Conservation (phyloP, 2,888 invertebrate species). For the Cerastoderma edule region DNA sequence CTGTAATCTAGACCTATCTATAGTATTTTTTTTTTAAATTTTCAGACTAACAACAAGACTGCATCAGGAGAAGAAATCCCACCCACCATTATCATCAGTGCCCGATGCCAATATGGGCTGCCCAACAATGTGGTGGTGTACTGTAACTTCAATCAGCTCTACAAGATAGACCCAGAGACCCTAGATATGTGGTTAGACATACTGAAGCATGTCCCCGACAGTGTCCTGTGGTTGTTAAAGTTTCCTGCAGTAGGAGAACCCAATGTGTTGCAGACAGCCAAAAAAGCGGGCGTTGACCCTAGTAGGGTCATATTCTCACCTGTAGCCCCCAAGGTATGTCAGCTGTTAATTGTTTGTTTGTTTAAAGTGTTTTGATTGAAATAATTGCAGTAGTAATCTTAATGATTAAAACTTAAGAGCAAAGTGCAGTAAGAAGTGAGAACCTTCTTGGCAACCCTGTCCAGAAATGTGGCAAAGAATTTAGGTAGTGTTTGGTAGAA, state of each 20-base stretch:
- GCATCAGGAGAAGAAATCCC: constrained; percentile 98
- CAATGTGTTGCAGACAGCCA: constrained; percentile 87
- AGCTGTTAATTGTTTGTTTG: too few relatives aligned
- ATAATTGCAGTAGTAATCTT: too few relatives aligned
- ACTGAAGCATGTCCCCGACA: constrained; percentile 95
- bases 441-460: too few relatives aligned
- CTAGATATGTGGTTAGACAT: constrained; percentile 97
- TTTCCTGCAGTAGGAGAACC: constrained; percentile 91
- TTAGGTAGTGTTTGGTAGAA: too few relatives aligned
- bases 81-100: constrained; percentile 95
- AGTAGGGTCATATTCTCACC: constrained; percentile 96
- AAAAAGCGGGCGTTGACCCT: constrained; percentile 87
- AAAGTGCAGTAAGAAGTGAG: too few relatives aligned
- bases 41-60: constrained; percentile 94
- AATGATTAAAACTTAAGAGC: too few relatives aligned
- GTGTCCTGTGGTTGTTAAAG: constrained; percentile 96
- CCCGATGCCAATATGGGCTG: constrained; percentile 96
- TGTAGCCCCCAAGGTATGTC: constrained; percentile 90
- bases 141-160: constrained; percentile 99
- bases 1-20: too few relatives aligned
- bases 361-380: too few relatives aligned
- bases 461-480: too few relatives aligned
- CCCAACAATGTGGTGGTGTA: constrained; percentile 98
- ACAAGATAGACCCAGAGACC: constrained; percentile 98
- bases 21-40: too few relatives aligned